Conservation (phyloP, 2,797 vertebrate species). For the Denticeps clupeoides region DNA sequence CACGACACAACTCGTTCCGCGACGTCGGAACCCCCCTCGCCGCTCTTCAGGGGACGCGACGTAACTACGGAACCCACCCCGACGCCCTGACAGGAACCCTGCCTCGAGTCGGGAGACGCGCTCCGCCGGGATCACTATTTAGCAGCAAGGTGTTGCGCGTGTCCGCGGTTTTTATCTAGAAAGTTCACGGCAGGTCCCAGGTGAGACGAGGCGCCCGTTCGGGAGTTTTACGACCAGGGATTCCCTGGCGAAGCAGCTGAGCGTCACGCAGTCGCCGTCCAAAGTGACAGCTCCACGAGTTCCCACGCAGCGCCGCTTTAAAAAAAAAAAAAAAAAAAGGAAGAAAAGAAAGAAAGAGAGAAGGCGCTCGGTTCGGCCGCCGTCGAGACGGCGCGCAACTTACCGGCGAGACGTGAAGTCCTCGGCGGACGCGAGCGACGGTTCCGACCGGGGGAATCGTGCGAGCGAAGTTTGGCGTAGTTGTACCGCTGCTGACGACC, state of each 20-base stretch:
- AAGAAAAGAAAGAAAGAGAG: neutral
- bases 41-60: conserved; percentile 3
- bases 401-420: conserved; percentile 40
- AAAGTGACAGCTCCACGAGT: conserved; percentile 46
- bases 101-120: neutral
- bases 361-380: too few species aligned
- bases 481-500: conserved; percentile 62
- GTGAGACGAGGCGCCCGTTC: too few species aligned
- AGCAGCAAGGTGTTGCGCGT: conserved; percentile 13
- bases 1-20: too few species aligned
- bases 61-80: neutral
- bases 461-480: conserved; percentile 57
- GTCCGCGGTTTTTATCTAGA: conserved; percentile 12
- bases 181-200: too few species aligned
- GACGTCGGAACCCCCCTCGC: too few species aligned
- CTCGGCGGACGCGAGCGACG: conserved; percentile 22
- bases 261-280: conserved; percentile 34
- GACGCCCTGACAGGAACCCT: conserved; percentile 38
- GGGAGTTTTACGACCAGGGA: conserved; percentile 17
- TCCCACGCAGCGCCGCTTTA: conserved; percentile 8
- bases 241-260: conserved; percentile 27
- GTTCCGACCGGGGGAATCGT: conserved; percentile 26
- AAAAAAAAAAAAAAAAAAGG: neutral
- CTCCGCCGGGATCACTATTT: neutral
- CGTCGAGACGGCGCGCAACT: too few species aligned